Evolutionary conservation across 1,140 invertebrate genomes (phyloP).

Genomic region (Ips nitidus): DNA sequence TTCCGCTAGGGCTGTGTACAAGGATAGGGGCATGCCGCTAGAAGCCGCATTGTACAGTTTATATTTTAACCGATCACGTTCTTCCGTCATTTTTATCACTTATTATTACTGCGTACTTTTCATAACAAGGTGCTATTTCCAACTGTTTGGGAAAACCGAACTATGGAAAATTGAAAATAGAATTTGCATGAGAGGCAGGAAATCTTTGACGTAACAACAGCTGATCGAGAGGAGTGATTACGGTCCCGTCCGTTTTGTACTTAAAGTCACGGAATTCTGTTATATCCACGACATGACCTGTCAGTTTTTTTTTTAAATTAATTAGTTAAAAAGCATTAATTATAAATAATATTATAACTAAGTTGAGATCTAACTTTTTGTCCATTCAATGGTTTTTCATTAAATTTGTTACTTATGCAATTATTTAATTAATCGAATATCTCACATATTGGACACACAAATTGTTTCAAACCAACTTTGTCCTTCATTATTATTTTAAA

Average conservation of each 20-base stretch:
- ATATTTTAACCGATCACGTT: constrained; percentile 55
- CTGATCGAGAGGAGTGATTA: neutral
- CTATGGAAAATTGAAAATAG: constrained; percentile 31
- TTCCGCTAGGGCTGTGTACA: constrained; percentile 73
- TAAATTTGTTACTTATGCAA: too few species aligned
- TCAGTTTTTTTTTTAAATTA: too few species aligned
- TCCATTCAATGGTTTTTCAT: too few species aligned
- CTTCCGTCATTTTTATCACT: constrained; percentile 23
- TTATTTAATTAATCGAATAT: too few species aligned
- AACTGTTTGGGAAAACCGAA: constrained; percentile 35
- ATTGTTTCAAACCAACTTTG: too few species aligned
- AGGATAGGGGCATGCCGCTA: constrained; percentile 75
- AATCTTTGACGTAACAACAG: constrained; percentile 23
- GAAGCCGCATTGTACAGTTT: constrained; percentile 75
- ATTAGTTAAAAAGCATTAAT: too few species aligned
- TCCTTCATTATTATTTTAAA: too few species aligned
- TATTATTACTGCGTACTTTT: constrained; percentile 21
- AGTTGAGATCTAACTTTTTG: too few species aligned
- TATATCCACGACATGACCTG: too few species aligned
- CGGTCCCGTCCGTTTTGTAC: neutral
- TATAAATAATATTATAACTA: too few species aligned
- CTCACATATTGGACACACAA: too few species aligned
- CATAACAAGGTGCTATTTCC: constrained; percentile 40
- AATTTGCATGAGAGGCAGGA: constrained; percentile 1
- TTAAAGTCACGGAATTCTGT: too few species aligned